These are phyloP conservation scores for Mesorhabditis spiculigera DNA, from an alignment of 2,888 invertebrate species.

Conservation along the genomic window DNA sequence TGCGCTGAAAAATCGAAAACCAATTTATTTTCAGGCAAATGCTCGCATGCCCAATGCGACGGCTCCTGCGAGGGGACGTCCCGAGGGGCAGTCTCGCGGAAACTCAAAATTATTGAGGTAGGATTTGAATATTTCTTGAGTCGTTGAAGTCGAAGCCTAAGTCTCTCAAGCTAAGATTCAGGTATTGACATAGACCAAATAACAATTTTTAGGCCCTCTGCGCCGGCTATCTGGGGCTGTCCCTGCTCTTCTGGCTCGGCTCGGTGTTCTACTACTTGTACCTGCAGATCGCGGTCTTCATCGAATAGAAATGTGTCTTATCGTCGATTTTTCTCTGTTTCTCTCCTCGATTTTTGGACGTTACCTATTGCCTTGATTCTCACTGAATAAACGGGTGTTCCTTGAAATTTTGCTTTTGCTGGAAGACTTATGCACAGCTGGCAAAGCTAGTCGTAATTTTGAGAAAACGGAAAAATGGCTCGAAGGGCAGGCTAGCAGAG, in stretches of 20 bases:
- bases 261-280: conserved; percentile 1
- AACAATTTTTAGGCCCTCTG: neutral
- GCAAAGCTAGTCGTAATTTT: too few relatives aligned
- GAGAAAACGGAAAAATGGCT: too few relatives aligned
- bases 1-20: neutral
- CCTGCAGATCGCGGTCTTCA: neutral
- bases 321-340: too few relatives aligned
- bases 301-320: neutral
- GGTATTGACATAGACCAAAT: neutral
- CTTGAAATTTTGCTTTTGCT: too few relatives aligned
- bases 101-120: conserved; percentile 2
- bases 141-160: too few relatives aligned
- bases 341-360: too few relatives aligned
- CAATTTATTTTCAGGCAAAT: neutral
- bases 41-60: neutral
- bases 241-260: neutral
- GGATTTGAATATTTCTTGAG: too few relatives aligned
- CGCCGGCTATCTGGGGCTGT: neutral
- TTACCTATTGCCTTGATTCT: too few relatives aligned
- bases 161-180: too few relatives aligned
- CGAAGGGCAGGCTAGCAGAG: too few relatives aligned
- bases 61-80: conserved; percentile 3
- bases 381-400: too few relatives aligned
- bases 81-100: neutral
- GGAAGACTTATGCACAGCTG: too few relatives aligned